These are phyloP conservation scores for Remorina albescens DNA, from an alignment of 2,797 vertebrate genomes.

Conservation along the genomic window DNA sequence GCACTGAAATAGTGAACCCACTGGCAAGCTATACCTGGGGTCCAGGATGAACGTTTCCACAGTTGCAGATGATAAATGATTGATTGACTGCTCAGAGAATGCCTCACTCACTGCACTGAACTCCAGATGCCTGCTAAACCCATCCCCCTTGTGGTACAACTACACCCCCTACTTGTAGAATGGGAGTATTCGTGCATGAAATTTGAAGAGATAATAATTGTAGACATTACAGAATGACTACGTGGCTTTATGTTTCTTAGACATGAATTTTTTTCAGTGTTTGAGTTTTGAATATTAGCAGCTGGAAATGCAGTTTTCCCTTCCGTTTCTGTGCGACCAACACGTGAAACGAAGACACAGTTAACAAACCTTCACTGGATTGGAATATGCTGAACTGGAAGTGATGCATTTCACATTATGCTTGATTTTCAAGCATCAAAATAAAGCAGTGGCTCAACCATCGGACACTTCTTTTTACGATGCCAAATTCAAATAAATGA, in stretches of 20 bases:
- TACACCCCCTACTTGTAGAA: conserved; percentile 57
- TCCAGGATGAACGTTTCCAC: conserved; percentile 70
- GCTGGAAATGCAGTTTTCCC: conserved; percentile 44
- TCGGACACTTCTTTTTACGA: conserved; percentile 24
- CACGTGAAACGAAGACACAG: neutral
- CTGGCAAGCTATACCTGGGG: conserved; percentile 60
- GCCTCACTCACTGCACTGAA: conserved; percentile 79
- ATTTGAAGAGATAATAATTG: conserved; percentile 49
- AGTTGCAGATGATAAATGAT: conserved; percentile 72
- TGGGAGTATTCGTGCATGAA: conserved; percentile 77
- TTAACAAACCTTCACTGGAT: conserved; percentile 12
- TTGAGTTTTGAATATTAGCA: conserved; percentile 43
- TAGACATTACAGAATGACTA: conserved; percentile 31
- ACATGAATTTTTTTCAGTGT: conserved; percentile 28
- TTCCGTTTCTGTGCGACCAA: neutral
- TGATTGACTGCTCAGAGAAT: conserved; percentile 79
- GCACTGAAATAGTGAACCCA: conserved; percentile 76
- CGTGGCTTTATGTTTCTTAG: conserved; percentile 38
- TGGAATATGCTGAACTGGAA: conserved; percentile 12
- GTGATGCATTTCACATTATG: conserved; percentile 39
- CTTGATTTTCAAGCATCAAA: conserved; percentile 35
- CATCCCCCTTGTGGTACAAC: conserved; percentile 65
- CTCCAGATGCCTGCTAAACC: conserved; percentile 74
- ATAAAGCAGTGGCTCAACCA: conserved; percentile 17
- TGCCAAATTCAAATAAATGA: conserved; percentile 12